Percentiles rank a stretch among this genome's conserved stretches.
Conservation (phyloP, 2,888 invertebrate genomes). For the Colletes collaris region DNA sequence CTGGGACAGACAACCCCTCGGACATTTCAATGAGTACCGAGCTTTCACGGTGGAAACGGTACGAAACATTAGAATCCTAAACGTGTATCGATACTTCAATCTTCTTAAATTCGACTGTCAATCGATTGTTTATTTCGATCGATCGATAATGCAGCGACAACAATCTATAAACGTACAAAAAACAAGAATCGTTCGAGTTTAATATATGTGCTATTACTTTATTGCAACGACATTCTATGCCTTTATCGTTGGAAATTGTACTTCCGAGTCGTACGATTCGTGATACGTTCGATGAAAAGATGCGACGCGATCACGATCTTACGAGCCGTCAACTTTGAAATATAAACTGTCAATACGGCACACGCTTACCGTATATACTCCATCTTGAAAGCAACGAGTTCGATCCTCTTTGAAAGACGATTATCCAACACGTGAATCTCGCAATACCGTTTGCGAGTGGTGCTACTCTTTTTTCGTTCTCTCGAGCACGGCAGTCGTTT, state of each 20-base stretch:
- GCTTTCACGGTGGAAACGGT: slow-evolving; percentile 13
- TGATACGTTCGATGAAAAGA: not conserved
- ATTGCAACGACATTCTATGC: too few relatives aligned
- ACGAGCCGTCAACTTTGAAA: slow-evolving; percentile 4
- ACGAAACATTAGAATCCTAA: not conserved
- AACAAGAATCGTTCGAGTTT: not conserved
- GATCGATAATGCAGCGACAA: not conserved
- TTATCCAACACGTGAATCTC: slow-evolving; percentile 32
- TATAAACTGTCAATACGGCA: slow-evolving; percentile 16
- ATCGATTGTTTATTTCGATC: not conserved
- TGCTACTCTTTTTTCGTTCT: not conserved
- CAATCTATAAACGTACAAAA: not conserved
- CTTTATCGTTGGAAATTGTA: not conserved
- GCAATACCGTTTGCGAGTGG: slow-evolving; percentile 11
- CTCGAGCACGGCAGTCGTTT: slow-evolving; percentile 18
- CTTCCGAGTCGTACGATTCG: not conserved
- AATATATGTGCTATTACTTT: not conserved
- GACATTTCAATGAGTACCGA: not conserved
- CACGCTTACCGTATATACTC: not conserved
- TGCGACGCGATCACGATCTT: not conserved
- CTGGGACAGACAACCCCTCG: slow-evolving; percentile 15
- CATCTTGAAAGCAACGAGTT: slow-evolving; percentile 15
- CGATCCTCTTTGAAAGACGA: slow-evolving; percentile 26
- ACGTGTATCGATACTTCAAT: too few relatives aligned
- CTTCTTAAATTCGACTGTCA: not conserved